These are phyloP conservation scores for Pituophis catenifer DNA, from an alignment of 2,113 vertebrate species.

Conservation along the genomic window DNA sequence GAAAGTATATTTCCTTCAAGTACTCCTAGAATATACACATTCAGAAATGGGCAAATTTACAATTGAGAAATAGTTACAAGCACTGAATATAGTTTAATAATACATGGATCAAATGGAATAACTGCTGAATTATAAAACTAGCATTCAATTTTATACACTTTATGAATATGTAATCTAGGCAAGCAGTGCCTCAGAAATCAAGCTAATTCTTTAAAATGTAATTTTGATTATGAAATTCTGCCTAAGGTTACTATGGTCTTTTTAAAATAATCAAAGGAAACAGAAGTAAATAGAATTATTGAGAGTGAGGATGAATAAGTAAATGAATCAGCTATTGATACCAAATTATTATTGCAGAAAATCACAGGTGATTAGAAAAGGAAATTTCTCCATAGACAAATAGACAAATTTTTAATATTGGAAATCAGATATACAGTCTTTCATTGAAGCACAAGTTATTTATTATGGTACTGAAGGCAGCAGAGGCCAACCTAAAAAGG, in stretches of 20 bases:
- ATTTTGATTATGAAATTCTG: background rate
- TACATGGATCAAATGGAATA: background rate
- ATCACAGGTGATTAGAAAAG: background rate
- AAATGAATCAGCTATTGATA: background rate
- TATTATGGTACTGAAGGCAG: background rate
- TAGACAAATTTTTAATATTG: background rate
- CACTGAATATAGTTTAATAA: background rate
- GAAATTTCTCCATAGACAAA: background rate
- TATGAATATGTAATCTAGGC: background rate
- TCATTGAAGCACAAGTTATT: background rate
- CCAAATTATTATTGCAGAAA: background rate
- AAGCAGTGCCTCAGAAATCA: background rate
- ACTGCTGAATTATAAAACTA: background rate
- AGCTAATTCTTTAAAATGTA: background rate
- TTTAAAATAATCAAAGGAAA: background rate
- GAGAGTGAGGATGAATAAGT: background rate
- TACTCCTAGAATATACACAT: background rate
- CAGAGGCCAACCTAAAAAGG: background rate
- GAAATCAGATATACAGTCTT: background rate
- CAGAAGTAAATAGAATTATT: background rate
- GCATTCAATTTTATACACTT: background rate
- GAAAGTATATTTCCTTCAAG: background rate
- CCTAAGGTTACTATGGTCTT: background rate
- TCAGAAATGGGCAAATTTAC: background rate
- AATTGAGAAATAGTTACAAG: background rate